These are phyloP conservation scores for Cartodere bifasciata DNA, from an alignment of 2,888 invertebrate species.

Conservation along the genomic window DNA sequence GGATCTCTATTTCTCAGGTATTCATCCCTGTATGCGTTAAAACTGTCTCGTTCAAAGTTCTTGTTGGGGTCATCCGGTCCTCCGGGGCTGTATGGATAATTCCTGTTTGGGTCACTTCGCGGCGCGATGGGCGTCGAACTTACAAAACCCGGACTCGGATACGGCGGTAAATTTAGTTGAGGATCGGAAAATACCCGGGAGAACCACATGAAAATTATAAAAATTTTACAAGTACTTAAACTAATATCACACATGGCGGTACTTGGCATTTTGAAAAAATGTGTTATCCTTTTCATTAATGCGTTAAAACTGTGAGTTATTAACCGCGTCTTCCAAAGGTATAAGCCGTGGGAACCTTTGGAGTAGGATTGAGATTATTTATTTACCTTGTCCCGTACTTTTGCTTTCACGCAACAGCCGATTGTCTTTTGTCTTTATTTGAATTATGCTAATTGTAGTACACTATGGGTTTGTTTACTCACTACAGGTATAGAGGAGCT, in stretches of 20 bases:
- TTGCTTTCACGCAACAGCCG: constrained; percentile 24
- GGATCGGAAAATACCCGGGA: constrained; percentile 11
- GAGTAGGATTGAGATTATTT: constrained; percentile 22
- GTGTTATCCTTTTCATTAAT: too few species aligned
- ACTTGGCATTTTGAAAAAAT: constrained; percentile 2
- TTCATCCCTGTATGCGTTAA: too few species aligned
- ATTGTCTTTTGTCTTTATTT: constrained; percentile 16
- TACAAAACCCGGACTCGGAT: constrained; percentile 14
- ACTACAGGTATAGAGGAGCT: too few species aligned
- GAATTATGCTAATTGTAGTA: constrained; percentile 20
- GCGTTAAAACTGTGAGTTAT: too few species aligned
- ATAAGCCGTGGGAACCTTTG: constrained; percentile 19
- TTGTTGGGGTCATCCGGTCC: too few species aligned
- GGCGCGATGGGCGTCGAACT: too few species aligned
- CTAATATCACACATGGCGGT: constrained; percentile 28
- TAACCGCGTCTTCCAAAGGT: too few species aligned
- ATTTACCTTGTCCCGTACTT: constrained; percentile 27
- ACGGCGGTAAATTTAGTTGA: constrained; percentile 21
- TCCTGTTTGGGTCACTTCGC: too few species aligned
- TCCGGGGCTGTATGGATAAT: constrained; percentile 13
- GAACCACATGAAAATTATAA: constrained; percentile 13
- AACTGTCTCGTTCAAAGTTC: too few species aligned
- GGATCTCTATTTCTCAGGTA: background rate
- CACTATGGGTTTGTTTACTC: too few species aligned
- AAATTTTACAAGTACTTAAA: constrained; percentile 20